phyloP scores from a whole-genome alignment of 1,140 invertebrate species.

The Drosophila lacteicornis region DNA sequence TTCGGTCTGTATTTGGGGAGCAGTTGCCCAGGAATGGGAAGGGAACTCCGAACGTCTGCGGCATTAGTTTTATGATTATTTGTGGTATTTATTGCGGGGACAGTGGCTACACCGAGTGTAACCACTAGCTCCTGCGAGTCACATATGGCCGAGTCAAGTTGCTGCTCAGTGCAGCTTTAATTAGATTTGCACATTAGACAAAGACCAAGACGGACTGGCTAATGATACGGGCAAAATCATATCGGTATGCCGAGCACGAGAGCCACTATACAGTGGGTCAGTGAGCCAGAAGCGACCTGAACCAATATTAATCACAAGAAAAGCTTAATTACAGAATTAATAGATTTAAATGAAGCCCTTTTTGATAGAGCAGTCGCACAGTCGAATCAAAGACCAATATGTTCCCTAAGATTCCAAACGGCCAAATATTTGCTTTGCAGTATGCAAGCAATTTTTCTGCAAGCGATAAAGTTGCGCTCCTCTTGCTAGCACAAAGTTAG shows the following conservation, averaged over 20 bases:
- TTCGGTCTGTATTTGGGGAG: slow-evolving; percentile 39
- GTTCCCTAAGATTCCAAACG: too few species aligned
- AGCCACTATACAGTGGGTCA: slow-evolving; percentile 10
- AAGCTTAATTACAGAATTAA: too few species aligned
- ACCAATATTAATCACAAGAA: background rate
- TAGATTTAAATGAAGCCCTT: too few species aligned
- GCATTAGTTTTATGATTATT: slow-evolving; percentile 83
- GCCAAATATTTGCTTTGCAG: too few species aligned
- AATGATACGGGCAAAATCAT: slow-evolving; percentile 56
- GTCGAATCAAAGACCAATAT: too few species aligned
- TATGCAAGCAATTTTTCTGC: too few species aligned
- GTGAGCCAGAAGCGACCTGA: background rate
- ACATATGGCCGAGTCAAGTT: slow-evolving; percentile 52
- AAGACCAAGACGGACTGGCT: slow-evolving; percentile 37
- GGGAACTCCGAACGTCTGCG: slow-evolving; percentile 47
- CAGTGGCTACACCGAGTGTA: slow-evolving; percentile 50
- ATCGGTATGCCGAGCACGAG: slow-evolving; percentile 65
- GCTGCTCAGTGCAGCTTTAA: slow-evolving; percentile 67
- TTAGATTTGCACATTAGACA: slow-evolving; percentile 78
- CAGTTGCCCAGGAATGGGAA: slow-evolving; percentile 13
- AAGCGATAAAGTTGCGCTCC: too few species aligned
- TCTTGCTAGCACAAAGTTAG: too few species aligned
- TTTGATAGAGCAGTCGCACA: too few species aligned
- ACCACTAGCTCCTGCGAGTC: slow-evolving; percentile 28
- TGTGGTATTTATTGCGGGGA: slow-evolving; percentile 71